phyloP scores from a whole-genome alignment of 2,113 vertebrate genomes.

The Lota lota region DNA sequence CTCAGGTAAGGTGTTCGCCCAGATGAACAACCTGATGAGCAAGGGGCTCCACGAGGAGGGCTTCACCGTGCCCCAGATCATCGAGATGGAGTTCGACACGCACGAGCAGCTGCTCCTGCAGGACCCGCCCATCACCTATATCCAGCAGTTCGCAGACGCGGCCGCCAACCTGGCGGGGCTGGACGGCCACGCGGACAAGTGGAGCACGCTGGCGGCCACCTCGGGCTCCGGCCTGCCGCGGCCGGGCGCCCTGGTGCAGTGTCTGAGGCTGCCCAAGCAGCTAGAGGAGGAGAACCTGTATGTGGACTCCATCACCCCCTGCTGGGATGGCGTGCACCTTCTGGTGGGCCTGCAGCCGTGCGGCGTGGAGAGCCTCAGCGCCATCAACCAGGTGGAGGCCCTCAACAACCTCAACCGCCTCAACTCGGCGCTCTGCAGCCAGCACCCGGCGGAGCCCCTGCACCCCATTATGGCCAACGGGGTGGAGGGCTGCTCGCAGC shows the following conservation, averaged over 20 bases:
- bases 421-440: conserved; percentile 93
- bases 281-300: conserved; percentile 95
- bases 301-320: conserved; percentile 94
- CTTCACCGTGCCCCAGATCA: conserved; percentile 98
- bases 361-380: conserved; percentile 85
- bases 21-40: conserved; percentile 98
- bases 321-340: conserved; percentile 94
- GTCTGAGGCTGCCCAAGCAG: conserved; percentile 91
- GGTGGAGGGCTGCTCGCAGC: conserved; percentile 76
- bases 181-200: conserved; percentile 86
- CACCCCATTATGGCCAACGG: conserved; percentile 82
- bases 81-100: conserved; percentile 97
- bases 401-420: conserved; percentile 99
- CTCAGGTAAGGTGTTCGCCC: conserved; percentile 93
- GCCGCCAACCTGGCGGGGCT: conserved; percentile 83
- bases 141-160: conserved; percentile 97
- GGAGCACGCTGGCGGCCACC: conserved; percentile 81
- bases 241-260: conserved; percentile 94
- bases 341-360: conserved; percentile 90
- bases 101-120: conserved; percentile 96
- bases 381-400: conserved; percentile 98
- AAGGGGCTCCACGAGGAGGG: conserved; percentile 97
- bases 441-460: conserved; percentile 83
- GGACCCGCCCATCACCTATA: conserved; percentile 97
- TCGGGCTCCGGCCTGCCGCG: conserved; percentile 71